phyloP scores from a whole-genome alignment of 2,113 vertebrate genomes.

The Bufo gargarizans region DNA sequence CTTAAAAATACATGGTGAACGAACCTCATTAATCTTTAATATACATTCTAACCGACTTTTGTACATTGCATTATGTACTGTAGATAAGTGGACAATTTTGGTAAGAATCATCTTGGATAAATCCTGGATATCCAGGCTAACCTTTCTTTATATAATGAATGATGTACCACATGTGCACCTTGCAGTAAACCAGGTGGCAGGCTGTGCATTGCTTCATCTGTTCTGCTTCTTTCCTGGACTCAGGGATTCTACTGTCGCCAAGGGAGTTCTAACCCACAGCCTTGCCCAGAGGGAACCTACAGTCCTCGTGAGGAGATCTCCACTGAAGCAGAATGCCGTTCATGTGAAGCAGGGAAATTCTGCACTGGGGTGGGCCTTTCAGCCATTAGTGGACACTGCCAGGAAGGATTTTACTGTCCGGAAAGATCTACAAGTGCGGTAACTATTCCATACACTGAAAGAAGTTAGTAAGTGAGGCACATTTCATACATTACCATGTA shows the following conservation, averaged over 20 bases:
- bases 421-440: conserved; percentile 77
- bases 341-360: conserved; percentile 78
- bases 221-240: neutral
- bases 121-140: neutral
- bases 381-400: conserved; percentile 76
- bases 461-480: neutral
- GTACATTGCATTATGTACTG: neutral
- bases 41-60: neutral
- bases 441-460: conserved; percentile 58
- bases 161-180: too few relatives aligned
- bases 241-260: conserved; percentile 82
- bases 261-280: conserved; percentile 74
- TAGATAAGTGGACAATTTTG: neutral
- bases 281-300: conserved; percentile 82
- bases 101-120: neutral
- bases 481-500: neutral
- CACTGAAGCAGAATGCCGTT: conserved; percentile 68
- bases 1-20: neutral
- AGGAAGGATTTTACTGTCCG: conserved; percentile 82
- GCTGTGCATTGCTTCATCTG: neutral
- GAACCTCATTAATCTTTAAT: neutral
- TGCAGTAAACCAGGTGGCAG: neutral
- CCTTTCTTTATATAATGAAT: neutral
- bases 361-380: conserved; percentile 75
- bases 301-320: conserved; percentile 70